A percentile compares a stretch with the other conserved stretches of the same genome.
phyloP scores from a whole-genome alignment of 2,797 vertebrate species.

The Pangasius larnaudii region DNA sequence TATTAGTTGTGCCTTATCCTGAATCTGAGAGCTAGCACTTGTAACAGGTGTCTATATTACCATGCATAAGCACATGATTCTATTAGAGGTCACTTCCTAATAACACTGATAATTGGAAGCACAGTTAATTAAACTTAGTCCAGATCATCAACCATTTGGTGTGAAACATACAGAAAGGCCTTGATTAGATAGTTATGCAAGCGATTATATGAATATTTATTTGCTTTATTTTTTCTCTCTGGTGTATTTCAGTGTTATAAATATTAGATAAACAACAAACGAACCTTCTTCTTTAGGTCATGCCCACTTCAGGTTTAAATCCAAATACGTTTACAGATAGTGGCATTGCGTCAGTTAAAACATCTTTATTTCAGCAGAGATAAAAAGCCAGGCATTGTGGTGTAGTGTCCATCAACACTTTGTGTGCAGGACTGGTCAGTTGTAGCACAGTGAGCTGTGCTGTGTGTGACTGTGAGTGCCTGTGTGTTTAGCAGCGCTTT shows the following conservation, averaged over 20 bases:
- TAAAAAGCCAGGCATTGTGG: not conserved
- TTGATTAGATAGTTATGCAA: not conserved
- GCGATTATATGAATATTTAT: not conserved
- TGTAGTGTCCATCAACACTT: not conserved
- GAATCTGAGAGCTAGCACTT: not conserved
- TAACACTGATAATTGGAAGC: not conserved
- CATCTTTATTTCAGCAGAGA: not conserved
- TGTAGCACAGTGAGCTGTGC: slow-evolving; percentile 43
- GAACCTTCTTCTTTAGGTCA: not conserved
- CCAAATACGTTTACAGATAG: not conserved
- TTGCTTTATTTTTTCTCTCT: too few species aligned
- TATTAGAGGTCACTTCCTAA: not conserved
- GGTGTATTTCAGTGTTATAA: not conserved
- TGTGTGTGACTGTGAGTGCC: slow-evolving; percentile 40
- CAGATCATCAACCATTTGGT: not conserved
- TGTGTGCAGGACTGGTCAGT: slow-evolving; percentile 16
- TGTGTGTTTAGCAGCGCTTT: slow-evolving; percentile 60
- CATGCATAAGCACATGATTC: not conserved
- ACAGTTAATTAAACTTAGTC: not conserved
- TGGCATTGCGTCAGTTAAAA: not conserved
- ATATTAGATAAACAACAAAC: not conserved
- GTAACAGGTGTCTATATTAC: not conserved
- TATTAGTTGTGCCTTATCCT: not conserved
- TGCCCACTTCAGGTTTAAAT: not conserved
- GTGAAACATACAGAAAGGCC: not conserved